phyloP scores from a whole-genome alignment of 2,797 vertebrate genomes.

The Enteromius anoplus region DNA sequence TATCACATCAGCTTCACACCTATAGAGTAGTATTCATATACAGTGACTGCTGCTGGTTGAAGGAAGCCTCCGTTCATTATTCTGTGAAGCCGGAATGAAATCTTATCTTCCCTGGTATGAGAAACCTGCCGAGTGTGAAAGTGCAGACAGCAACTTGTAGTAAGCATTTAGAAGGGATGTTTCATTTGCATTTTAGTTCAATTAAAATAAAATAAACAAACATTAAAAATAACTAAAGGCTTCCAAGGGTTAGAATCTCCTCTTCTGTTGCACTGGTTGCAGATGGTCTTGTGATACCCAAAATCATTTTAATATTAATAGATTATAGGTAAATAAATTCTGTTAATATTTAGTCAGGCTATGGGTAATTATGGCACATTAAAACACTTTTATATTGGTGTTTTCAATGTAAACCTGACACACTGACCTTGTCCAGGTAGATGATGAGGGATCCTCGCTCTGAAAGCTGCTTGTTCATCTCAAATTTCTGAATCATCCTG shows the following conservation, averaged over 20 bases:
- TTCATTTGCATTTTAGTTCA: background rate
- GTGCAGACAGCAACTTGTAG: background rate
- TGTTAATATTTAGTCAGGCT: too few relatives aligned
- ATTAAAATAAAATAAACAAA: too few relatives aligned
- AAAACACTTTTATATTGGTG: background rate
- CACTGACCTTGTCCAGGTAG: constrained; percentile 83
- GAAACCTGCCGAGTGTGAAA: constrained; percentile 43
- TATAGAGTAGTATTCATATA: constrained; percentile 60
- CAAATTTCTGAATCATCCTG: constrained; percentile 78
- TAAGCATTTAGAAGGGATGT: too few relatives aligned
- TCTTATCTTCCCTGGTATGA: constrained; percentile 5
- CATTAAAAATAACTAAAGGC: too few relatives aligned
- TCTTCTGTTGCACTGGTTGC: too few relatives aligned
- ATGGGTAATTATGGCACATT: background rate
- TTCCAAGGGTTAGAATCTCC: too few relatives aligned
- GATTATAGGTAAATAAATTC: too few relatives aligned
- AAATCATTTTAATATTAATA: background rate
- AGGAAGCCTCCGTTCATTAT: constrained; percentile 34
- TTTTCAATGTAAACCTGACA: background rate
- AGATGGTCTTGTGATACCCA: background rate
- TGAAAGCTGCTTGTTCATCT: constrained; percentile 72
- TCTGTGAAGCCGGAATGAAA: constrained; percentile 53
- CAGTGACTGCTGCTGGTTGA: constrained; percentile 52
- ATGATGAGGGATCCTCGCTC: constrained; percentile 83
- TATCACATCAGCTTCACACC: constrained; percentile 21